These are phyloP conservation scores for Arctia plantaginis DNA, from an alignment of 2,888 invertebrate species.

Conservation along the genomic window DNA sequence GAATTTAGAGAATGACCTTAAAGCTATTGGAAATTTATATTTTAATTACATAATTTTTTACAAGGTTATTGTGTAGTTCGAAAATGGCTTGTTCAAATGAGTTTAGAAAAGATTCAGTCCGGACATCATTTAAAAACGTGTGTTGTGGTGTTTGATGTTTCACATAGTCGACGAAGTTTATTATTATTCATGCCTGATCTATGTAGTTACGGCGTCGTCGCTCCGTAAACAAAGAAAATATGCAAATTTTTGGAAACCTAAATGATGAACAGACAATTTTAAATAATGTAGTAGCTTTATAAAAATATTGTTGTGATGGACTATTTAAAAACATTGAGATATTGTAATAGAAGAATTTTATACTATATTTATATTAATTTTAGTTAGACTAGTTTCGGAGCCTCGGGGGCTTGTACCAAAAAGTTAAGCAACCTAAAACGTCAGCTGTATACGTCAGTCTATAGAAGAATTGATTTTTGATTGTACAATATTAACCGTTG, in stretches of 20 bases:
- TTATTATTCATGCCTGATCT: neutral
- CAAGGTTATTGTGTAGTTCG: neutral
- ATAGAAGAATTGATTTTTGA: neutral
- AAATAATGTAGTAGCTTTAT: neutral
- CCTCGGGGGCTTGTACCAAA: neutral
- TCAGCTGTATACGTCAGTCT: too few species aligned
- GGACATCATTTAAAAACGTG: too few species aligned
- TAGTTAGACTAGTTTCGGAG: too few species aligned
- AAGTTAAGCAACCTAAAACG: neutral
- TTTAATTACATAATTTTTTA: neutral
- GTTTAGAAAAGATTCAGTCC: too few species aligned
- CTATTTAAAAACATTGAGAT: neutral
- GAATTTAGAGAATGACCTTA: constrained; percentile 1
- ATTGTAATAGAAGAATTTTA: neutral
- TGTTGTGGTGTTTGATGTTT: too few species aligned
- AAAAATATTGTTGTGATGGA: too few species aligned
- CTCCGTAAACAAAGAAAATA: neutral
- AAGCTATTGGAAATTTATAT: neutral
- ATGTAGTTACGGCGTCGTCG: neutral
- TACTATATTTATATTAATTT: too few species aligned
- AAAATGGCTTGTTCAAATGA: too few species aligned
- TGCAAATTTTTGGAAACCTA: neutral
- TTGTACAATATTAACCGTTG: neutral
- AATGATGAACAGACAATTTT: neutral
- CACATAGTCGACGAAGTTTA: too few species aligned